Evolutionary conservation across 2,113 vertebrate genomes (phyloP).

Genomic region (Saguinus imperator): DNA sequence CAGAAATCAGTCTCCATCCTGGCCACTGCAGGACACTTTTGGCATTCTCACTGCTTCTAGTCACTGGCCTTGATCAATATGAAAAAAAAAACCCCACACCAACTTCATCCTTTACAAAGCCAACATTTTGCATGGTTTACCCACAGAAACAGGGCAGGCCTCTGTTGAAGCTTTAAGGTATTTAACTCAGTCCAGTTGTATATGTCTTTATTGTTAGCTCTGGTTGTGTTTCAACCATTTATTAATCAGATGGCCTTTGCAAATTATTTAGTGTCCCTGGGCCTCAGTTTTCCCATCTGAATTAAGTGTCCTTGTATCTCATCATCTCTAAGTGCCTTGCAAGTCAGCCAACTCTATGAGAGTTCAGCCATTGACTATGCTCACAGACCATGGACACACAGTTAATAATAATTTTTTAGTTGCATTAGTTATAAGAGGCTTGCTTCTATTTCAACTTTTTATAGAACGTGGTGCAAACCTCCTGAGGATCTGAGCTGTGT

Average conservation of each 20-base stretch:
- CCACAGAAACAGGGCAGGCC: not conserved
- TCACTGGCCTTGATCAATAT: not conserved
- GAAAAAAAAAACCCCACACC: not conserved
- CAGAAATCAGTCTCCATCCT: not conserved
- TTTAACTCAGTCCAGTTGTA: not conserved
- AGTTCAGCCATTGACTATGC: not conserved
- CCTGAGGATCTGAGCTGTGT: not conserved
- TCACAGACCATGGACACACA: not conserved
- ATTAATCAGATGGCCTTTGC: not conserved
- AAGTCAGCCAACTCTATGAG: not conserved
- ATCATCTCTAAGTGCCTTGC: not conserved
- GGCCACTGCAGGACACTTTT: not conserved
- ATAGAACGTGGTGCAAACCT: not conserved
- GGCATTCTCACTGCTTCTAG: not conserved
- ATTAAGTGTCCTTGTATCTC: not conserved
- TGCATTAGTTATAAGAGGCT: not conserved
- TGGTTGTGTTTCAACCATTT: not conserved
- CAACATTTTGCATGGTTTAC: not conserved
- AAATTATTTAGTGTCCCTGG: constrained; percentile 2
- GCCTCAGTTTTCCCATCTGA: not conserved
- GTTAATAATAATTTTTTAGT: constrained; percentile 14
- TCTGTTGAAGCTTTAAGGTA: not conserved
- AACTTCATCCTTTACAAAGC: not conserved
- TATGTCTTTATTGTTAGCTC: not conserved
- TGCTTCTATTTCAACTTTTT: not conserved